Conservation (phyloP, 2,888 invertebrate genomes). For the Ectemnius lituratus region DNA sequence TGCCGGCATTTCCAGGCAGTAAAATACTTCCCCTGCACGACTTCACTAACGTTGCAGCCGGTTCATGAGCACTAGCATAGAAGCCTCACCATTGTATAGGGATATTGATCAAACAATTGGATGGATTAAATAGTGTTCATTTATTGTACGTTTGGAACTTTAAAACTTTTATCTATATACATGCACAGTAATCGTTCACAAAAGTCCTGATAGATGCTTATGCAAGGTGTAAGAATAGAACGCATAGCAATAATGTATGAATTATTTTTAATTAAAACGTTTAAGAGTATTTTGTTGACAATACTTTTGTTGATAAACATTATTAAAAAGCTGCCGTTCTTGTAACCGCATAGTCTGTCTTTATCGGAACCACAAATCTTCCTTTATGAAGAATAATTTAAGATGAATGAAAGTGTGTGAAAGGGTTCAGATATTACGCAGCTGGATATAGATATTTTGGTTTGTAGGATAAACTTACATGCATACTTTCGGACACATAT, state of each 20-base stretch:
- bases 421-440: conserved; percentile 41
- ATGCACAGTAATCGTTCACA: no score
- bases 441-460: conserved; percentile 43
- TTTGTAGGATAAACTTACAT: conserved; percentile 38
- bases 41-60: no score
- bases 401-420: conserved; percentile 50
- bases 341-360: conserved; percentile 42
- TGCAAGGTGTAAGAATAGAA: conserved; percentile 36
- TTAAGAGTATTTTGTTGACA: conserved; percentile 70
- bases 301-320: conserved; percentile 66
- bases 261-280: conserved; percentile 73
- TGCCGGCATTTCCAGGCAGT: conserved; percentile 80
- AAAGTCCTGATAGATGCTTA: no score
- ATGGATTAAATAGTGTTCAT: background rate
- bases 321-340: conserved; percentile 68
- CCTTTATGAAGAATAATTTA: conserved; percentile 48
- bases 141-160: no score
- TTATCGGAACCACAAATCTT: conserved; percentile 34
- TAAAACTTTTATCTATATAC: no score
- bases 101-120: background rate
- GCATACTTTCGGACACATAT: conserved; percentile 40
- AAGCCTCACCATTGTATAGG: background rate
- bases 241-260: conserved; percentile 54
- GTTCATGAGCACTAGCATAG: background rate
- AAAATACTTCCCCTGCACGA: no score